phyloP scores from a whole-genome alignment of 1,140 invertebrate genomes.

The Armadillidium nasatum region DNA sequence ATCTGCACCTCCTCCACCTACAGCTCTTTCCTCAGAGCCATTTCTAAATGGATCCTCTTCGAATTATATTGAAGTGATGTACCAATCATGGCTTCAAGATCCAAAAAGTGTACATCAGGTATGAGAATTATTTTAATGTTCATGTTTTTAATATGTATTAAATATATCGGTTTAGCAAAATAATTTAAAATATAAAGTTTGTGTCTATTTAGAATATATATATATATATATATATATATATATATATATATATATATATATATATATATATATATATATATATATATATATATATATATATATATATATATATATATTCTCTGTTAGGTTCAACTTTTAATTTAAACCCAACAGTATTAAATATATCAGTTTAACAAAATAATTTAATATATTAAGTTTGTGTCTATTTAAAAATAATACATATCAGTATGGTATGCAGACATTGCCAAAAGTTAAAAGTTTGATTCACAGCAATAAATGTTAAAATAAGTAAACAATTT shows the following conservation, averaged over 20 bases:
- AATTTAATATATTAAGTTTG: background rate
- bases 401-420: background rate
- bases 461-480: too few relatives aligned
- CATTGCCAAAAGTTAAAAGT: too few relatives aligned
- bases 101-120: constrained; percentile 93
- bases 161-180: background rate
- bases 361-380: background rate
- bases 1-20: constrained; percentile 45
- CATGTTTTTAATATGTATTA: background rate
- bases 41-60: constrained; percentile 88
- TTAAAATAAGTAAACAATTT: too few relatives aligned
- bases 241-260: too few relatives aligned
- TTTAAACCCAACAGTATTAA: too few relatives aligned
- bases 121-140: constrained; percentile 48
- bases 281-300: too few relatives aligned
- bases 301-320: too few relatives aligned
- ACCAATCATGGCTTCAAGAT: constrained; percentile 91
- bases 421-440: too few relatives aligned
- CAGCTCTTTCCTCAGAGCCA: constrained; percentile 70
- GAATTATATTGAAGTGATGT: constrained; percentile 99
- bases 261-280: too few relatives aligned
- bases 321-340: too few relatives aligned
- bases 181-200: background rate
- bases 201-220: background rate
- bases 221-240: too few relatives aligned